Evolutionary conservation across 1,140 invertebrate species (phyloP).

Genomic region (Drosophila baimaii): DNA sequence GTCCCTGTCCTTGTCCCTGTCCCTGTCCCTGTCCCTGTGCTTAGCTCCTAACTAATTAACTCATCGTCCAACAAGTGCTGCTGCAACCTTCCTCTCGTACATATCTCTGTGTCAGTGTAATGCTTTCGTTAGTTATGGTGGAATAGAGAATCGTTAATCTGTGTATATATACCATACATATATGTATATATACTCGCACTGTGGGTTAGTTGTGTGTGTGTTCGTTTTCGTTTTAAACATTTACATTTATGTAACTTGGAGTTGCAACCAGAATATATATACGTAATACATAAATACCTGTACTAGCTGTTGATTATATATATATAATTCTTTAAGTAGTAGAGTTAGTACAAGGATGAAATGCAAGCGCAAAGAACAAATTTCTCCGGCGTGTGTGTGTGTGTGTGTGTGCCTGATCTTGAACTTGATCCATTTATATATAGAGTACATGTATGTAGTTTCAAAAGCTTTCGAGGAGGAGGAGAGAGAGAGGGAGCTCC

Average conservation of each 20-base stretch:
- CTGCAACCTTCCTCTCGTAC: conserved; percentile 10
- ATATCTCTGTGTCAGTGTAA: conserved; percentile 19
- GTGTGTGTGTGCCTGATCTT: conserved; percentile 28
- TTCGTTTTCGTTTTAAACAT: conserved; percentile 40
- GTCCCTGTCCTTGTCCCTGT: not conserved
- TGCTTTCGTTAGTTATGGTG: conserved; percentile 47
- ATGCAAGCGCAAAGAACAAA: conserved; percentile 45
- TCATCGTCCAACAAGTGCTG: conserved; percentile 28
- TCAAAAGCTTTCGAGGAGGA: conserved; percentile 19
- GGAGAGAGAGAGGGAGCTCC: conserved; percentile 22
- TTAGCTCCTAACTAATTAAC: conserved; percentile 58
- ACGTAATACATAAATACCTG: conserved; percentile 62
- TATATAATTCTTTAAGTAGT: conserved; percentile 42
- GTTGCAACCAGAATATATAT: conserved; percentile 57
- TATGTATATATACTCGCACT: conserved; percentile 41
- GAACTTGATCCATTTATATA: conserved; percentile 28
- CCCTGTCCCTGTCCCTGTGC: not conserved
- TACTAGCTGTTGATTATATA: conserved; percentile 51
- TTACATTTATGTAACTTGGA: conserved; percentile 60
- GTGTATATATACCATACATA: no score
- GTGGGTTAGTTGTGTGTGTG: conserved; percentile 45
- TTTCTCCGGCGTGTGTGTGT: conserved; percentile 16
- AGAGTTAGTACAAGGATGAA: conserved; percentile 42
- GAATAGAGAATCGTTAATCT: conserved; percentile 49
- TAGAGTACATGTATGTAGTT: conserved; percentile 18